phyloP scores from a whole-genome alignment of 2,113 vertebrate genomes.

The Orycteropus afer region DNA sequence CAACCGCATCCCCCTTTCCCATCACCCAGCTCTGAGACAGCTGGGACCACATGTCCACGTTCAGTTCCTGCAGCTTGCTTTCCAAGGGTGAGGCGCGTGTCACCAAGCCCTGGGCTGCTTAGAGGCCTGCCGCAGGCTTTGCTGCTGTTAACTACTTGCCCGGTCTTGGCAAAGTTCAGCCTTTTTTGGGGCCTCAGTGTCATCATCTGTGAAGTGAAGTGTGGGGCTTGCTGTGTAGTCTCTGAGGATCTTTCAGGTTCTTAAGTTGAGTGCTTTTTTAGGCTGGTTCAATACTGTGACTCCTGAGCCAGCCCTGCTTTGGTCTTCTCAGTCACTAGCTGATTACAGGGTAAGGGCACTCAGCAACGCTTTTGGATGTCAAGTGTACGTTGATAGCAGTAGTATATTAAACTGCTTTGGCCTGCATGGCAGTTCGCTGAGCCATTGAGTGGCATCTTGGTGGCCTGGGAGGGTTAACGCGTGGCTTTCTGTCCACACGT shows the following conservation, averaged over 20 bases:
- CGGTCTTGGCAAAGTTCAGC: background rate
- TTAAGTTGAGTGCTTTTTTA: slow-evolving; percentile 32
- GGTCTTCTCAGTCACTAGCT: background rate
- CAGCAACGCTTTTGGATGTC: background rate
- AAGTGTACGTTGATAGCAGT: background rate
- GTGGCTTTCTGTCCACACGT: slow-evolving; percentile 13
- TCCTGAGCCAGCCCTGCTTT: background rate
- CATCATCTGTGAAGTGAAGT: slow-evolving; percentile 12
- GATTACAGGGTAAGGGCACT: background rate
- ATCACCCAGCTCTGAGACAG: background rate
- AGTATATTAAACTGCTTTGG: slow-evolving; percentile 4
- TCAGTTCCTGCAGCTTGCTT: slow-evolving; percentile 27
- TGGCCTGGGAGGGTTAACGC: slow-evolving; percentile 31
- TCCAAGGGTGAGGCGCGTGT: background rate
- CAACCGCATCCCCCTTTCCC: background rate
- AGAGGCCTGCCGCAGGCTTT: background rate
- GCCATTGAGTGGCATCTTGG: background rate
- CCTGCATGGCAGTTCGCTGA: background rate
- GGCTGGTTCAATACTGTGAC: background rate
- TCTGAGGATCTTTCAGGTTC: slow-evolving; percentile 1
- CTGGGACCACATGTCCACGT: background rate
- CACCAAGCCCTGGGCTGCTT: background rate
- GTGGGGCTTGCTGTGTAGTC: background rate
- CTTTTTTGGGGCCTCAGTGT: background rate
- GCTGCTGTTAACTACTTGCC: background rate